Evolutionary conservation across 1,140 invertebrate genomes (phyloP).

Genomic region (Formica selysi): DNA sequence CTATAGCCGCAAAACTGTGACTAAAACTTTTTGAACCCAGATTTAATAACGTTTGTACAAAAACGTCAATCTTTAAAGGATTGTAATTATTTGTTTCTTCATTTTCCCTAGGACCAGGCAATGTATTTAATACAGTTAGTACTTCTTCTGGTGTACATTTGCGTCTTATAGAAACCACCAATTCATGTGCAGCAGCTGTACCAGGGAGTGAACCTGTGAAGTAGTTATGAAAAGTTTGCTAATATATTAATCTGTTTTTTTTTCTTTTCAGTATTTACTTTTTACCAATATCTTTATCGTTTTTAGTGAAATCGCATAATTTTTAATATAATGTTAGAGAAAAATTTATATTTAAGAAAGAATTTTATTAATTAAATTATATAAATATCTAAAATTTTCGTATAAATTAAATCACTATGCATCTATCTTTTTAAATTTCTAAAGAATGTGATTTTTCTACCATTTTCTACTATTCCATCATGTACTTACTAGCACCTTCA

Average conservation of each 20-base stretch:
- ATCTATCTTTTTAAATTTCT: not conserved
- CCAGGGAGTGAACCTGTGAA: conserved; percentile 92
- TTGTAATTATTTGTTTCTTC: conserved; percentile 92
- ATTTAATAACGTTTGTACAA: conserved; percentile 97
- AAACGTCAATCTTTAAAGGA: conserved; percentile 98
- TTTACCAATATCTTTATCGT: too few relatives aligned
- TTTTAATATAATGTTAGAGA: too few relatives aligned
- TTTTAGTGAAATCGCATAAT: too few relatives aligned
- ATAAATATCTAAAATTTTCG: too few relatives aligned
- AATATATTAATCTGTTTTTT: conserved; percentile 33
- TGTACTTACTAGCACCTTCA: conserved; percentile 91
- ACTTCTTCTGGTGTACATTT: conserved; percentile 97
- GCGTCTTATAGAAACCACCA: conserved; percentile 94
- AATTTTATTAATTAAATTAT: too few relatives aligned
- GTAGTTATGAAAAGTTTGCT: conserved; percentile 65
- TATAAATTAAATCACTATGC: too few relatives aligned
- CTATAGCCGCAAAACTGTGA: conserved; percentile 98
- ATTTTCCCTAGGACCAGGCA: conserved; percentile 93
- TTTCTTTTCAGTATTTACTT: not conserved
- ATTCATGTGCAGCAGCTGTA: conserved; percentile 93
- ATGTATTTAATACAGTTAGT: conserved; percentile 94
- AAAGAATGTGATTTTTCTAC: not conserved
- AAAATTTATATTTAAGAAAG: too few relatives aligned
- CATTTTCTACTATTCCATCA: not conserved
- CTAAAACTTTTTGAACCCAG: conserved; percentile 98